Evolutionary conservation across 2,113 vertebrate genomes (phyloP).

Genomic region (Myrmophylax atrothorax): DNA sequence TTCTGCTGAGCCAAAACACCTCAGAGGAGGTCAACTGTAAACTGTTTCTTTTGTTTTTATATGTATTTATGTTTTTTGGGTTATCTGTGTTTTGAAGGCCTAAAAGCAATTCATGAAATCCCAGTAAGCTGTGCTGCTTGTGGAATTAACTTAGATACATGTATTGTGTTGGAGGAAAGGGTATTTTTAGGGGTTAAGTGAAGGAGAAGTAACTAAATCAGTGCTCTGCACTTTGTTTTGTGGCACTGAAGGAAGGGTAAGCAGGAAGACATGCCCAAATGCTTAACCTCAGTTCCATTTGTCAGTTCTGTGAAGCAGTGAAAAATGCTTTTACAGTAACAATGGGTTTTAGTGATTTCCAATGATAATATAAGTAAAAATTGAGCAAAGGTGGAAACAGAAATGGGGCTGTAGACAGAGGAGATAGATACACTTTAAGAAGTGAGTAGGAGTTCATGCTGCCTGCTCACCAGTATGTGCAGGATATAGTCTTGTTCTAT

Average conservation of each 20-base stretch:
- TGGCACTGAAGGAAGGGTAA: neutral
- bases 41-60: neutral
- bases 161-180: neutral
- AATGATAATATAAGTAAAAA: neutral
- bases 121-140: neutral
- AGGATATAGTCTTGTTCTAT: neutral
- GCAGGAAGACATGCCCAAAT: neutral
- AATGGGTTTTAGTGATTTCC: neutral
- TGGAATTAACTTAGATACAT: neutral
- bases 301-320: neutral
- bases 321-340: neutral
- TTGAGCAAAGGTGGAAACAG: neutral
- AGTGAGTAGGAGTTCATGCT: neutral
- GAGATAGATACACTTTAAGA: neutral
- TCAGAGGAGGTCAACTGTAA: rapidly evolving
- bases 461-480: neutral
- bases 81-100: neutral
- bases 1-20: neutral
- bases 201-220: neutral
- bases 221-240: neutral
- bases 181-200: neutral
- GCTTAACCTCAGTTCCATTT: neutral
- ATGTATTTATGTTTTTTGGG: neutral
- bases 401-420: neutral
- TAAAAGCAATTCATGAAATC: neutral